These are phyloP conservation scores for Noctua janthina DNA, from an alignment of 2,888 invertebrate species.

Conservation along the genomic window DNA sequence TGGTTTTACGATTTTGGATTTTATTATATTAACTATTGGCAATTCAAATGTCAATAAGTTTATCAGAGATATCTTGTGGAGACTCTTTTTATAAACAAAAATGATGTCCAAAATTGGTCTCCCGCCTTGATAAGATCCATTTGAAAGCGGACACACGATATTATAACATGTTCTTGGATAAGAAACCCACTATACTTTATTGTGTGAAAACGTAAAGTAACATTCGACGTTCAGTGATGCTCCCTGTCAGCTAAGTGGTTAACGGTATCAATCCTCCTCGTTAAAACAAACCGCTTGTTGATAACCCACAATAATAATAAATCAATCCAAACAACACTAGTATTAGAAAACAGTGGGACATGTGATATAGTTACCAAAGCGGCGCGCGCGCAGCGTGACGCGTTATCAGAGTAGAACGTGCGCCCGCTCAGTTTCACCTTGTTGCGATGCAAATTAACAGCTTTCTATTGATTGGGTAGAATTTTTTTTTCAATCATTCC, in stretches of 20 bases:
- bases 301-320: constrained; percentile 25
- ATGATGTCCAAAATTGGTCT: neutral
- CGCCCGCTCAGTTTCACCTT: constrained; percentile 55
- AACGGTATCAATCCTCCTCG: neutral
- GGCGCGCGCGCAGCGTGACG: constrained; percentile 62
- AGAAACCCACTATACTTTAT: neutral
- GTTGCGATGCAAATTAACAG: constrained; percentile 62
- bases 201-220: neutral
- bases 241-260: neutral
- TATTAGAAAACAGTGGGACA: constrained; percentile 63
- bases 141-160: neutral
- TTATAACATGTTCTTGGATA: neutral
- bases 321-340: constrained; percentile 49
- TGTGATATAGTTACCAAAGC: constrained; percentile 62
- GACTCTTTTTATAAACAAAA: neutral
- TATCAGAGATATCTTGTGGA: neutral
- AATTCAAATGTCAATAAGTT: neutral
- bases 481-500: constrained; percentile 46
- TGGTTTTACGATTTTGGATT: neutral
- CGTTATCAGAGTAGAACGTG: constrained; percentile 68
- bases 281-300: neutral
- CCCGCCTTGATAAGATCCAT: neutral
- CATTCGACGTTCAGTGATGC: neutral
- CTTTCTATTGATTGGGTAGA: constrained; percentile 61
- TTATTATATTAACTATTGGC: too few relatives aligned